Conservation (phyloP, 2,797 vertebrate genomes). For the Ceryle rudis region DNA sequence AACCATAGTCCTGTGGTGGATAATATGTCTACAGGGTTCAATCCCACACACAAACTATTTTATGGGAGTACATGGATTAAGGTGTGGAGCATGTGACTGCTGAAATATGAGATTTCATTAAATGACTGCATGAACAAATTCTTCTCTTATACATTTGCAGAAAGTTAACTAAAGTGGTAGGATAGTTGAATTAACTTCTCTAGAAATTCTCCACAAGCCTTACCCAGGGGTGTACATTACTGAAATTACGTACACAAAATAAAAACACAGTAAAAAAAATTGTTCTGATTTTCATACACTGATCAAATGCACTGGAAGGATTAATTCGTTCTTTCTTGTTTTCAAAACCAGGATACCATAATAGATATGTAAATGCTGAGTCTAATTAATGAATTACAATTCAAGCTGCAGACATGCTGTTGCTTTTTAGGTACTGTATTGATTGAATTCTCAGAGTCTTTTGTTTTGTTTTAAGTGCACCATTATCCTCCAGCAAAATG, state of each 20-base stretch:
- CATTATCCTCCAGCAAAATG: slow-evolving; percentile 39
- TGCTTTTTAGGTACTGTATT: slow-evolving; percentile 10
- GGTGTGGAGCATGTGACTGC: background rate
- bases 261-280: background rate
- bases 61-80: background rate
- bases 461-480: background rate
- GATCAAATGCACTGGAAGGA: background rate
- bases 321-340: background rate
- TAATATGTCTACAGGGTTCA: background rate
- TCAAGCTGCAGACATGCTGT: slow-evolving; percentile 1
- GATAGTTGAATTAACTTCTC: background rate
- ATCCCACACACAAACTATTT: background rate
- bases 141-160: background rate
- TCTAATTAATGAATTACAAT: slow-evolving; percentile 13
- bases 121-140: background rate
- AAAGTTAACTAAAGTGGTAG: background rate
- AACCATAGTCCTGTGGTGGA: background rate
- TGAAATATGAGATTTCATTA: background rate
- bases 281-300: background rate
- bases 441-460: background rate
- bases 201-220: background rate
- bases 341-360: background rate
- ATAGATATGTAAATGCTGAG: slow-evolving; percentile 1
- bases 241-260: background rate
- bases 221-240: background rate